Evolutionary conservation across 2,113 vertebrate species (phyloP).

Genomic region (Rhineura floridana): DNA sequence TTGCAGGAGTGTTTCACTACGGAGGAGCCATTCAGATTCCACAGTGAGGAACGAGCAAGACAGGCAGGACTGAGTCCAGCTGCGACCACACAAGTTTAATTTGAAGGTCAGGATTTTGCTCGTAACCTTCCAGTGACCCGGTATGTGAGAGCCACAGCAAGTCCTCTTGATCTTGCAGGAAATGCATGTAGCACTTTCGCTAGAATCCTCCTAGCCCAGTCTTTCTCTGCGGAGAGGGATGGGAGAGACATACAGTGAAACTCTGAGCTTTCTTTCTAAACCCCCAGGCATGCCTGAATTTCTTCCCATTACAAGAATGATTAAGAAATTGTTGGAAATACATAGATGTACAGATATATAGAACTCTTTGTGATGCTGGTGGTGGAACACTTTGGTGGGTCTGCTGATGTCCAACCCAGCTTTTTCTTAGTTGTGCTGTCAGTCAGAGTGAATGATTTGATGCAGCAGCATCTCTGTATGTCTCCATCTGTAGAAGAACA

Average conservation of each 20-base stretch:
- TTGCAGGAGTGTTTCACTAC: background rate
- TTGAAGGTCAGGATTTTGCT: slow-evolving; percentile 18
- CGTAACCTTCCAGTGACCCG: slow-evolving; percentile 9
- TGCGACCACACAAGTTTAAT: background rate
- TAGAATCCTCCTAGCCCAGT: background rate
- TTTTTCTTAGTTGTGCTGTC: slow-evolving; percentile 52
- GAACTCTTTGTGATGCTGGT: slow-evolving; percentile 51
- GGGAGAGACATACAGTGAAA: background rate
- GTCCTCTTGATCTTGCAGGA: slow-evolving; percentile 4
- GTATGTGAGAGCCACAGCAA: slow-evolving; percentile 23
- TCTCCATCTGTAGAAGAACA: slow-evolving; percentile 37
- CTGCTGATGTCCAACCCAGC: slow-evolving; percentile 57
- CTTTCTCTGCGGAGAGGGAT: slow-evolving; percentile 26
- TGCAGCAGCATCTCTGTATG: slow-evolving; percentile 43
- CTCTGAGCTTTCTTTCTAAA: slow-evolving; percentile 30
- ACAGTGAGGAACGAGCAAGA: background rate
- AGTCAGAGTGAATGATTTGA: slow-evolving; percentile 45
- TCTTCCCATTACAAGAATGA: slow-evolving; percentile 65
- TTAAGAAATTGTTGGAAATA: slow-evolving; percentile 53
- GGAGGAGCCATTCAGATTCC: background rate
- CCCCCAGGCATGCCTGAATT: slow-evolving; percentile 33
- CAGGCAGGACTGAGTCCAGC: background rate
- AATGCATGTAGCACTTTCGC: background rate
- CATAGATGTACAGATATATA: no score
- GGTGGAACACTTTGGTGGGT: slow-evolving; percentile 58